These are phyloP conservation scores for Subacronicta megacephala DNA, from an alignment of 2,888 invertebrate genomes.

Conservation along the genomic window DNA sequence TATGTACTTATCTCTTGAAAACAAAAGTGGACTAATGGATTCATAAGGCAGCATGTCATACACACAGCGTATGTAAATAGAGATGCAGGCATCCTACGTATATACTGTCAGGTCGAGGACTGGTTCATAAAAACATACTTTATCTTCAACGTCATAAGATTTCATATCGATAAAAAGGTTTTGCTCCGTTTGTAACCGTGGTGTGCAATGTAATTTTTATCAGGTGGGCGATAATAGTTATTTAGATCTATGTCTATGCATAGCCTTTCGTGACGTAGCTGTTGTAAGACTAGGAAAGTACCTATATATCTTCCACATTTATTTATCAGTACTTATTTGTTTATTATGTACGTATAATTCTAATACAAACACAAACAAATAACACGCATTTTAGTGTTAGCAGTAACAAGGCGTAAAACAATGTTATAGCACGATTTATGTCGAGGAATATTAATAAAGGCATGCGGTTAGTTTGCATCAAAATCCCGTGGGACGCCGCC, in stretches of 20 bases:
- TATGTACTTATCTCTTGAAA: slow-evolving; percentile 45
- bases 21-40: slow-evolving; percentile 48
- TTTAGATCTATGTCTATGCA: slow-evolving; percentile 35
- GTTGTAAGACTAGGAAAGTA: slow-evolving; percentile 8
- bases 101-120: slow-evolving; percentile 17
- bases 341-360: slow-evolving; percentile 37
- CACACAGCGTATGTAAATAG: slow-evolving; percentile 46
- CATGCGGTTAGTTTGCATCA: slow-evolving; percentile 93
- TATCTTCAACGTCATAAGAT: slow-evolving; percentile 38
- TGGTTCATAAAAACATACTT: slow-evolving; percentile 41
- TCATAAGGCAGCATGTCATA: slow-evolving; percentile 40
- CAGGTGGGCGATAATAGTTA: slow-evolving; percentile 56
- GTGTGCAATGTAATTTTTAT: slow-evolving; percentile 53
- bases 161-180: slow-evolving; percentile 34
- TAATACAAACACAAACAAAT: slow-evolving; percentile 53
- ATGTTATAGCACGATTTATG: slow-evolving; percentile 45
- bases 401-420: slow-evolving; percentile 48
- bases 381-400: slow-evolving; percentile 52
- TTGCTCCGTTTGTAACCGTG: slow-evolving; percentile 22
- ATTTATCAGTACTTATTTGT: slow-evolving; percentile 30
- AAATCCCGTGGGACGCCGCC: slow-evolving; percentile 73
- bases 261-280: slow-evolving; percentile 19
- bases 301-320: slow-evolving; percentile 13
- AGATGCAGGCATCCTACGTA: slow-evolving; percentile 48
- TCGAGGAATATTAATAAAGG: slow-evolving; percentile 56